Evolutionary conservation across 2,113 vertebrate genomes (phyloP).

Genomic region (Caranx ignobilis): DNA sequence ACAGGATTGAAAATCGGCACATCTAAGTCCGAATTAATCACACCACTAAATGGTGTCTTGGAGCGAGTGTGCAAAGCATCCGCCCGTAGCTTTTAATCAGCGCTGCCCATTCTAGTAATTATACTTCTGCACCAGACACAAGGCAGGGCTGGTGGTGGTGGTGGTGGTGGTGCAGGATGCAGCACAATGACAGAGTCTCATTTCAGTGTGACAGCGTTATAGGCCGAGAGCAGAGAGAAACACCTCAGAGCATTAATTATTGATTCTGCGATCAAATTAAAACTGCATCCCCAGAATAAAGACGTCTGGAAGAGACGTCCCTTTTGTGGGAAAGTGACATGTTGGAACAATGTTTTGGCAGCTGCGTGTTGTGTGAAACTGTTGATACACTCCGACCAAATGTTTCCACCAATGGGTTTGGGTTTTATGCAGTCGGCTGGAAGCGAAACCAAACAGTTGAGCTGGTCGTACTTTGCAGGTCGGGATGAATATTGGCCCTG

Average conservation of each 20-base stretch:
- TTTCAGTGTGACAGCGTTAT: slow-evolving; percentile 31
- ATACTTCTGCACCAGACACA: slow-evolving; percentile 27
- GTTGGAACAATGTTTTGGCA: slow-evolving; percentile 14
- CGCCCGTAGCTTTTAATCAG: slow-evolving; percentile 61
- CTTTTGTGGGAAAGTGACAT: slow-evolving; percentile 26
- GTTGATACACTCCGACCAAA: neutral
- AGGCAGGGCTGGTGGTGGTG: slow-evolving; percentile 43
- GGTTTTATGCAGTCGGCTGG: neutral
- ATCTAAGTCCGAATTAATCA: slow-evolving; percentile 59
- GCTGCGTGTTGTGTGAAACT: neutral
- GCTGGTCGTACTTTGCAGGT: no score
- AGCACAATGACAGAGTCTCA: slow-evolving; percentile 42
- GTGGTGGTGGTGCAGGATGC: slow-evolving; percentile 52
- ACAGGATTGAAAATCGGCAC: slow-evolving; percentile 38
- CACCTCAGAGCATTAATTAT: slow-evolving; percentile 49
- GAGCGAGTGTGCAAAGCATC: slow-evolving; percentile 41
- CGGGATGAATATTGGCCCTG: no score
- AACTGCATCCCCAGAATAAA: slow-evolving; percentile 33
- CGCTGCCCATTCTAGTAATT: slow-evolving; percentile 54
- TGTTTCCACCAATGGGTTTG: neutral
- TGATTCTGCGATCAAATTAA: slow-evolving; percentile 52
- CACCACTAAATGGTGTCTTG: slow-evolving; percentile 49
- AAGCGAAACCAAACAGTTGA: no score
- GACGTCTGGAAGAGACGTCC: slow-evolving; percentile 11
- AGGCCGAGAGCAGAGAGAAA: slow-evolving; percentile 13